Evolutionary conservation across 2,888 invertebrate genomes (phyloP).

Genomic region (Celastrina argiolus): DNA sequence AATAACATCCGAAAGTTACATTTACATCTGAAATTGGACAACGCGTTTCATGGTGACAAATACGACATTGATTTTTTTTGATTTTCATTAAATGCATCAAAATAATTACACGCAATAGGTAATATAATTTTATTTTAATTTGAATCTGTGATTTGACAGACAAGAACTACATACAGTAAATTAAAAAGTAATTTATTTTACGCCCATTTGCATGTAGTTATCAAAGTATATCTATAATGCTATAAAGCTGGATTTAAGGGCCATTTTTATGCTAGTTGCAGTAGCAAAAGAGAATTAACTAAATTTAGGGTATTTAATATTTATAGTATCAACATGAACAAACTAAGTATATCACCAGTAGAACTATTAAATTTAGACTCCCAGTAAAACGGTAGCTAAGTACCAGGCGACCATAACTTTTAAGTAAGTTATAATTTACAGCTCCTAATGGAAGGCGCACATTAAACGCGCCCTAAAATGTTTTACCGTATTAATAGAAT

Average conservation of each 20-base stretch:
- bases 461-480: constrained; percentile 66
- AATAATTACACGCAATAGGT: too few species aligned
- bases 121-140: background rate
- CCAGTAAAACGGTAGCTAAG: constrained; percentile 40
- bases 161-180: too few species aligned
- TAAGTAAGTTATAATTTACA: constrained; percentile 70
- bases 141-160: background rate
- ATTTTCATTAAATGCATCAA: background rate
- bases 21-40: background rate
- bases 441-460: constrained; percentile 70
- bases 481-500: constrained; percentile 71
- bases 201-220: too few species aligned
- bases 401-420: constrained; percentile 54
- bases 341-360: constrained; percentile 23
- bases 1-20: constrained; percentile 11
- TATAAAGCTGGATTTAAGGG: too few species aligned
- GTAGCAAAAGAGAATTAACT: background rate
- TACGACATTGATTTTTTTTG: background rate
- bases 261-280: too few species aligned
- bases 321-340: background rate
- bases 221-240: too few species aligned
- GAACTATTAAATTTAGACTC: constrained; percentile 41
- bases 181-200: too few species aligned
- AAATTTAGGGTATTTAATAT: background rate
- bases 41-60: background rate